Evolutionary conservation across 2,888 invertebrate genomes (phyloP).

Genomic region (Phymatocera aterrima): DNA sequence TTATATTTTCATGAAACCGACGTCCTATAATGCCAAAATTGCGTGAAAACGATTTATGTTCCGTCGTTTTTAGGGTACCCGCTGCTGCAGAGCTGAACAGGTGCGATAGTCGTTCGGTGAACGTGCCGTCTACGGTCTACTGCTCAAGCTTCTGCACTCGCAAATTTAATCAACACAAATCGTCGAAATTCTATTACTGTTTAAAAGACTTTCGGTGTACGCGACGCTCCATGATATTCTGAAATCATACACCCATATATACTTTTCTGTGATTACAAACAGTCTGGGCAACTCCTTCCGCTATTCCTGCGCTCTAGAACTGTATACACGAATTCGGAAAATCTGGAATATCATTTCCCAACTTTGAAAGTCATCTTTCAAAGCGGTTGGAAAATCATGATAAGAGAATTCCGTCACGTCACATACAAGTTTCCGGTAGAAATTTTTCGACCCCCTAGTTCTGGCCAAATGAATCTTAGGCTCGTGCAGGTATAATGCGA

Average conservation of each 20-base stretch:
- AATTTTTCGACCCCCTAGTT: not conserved
- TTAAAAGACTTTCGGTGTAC: too few species aligned
- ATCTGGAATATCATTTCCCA: too few species aligned
- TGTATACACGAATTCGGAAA: not conserved
- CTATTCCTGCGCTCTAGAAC: not conserved
- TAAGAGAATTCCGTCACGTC: not conserved
- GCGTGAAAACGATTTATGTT: constrained; percentile 1
- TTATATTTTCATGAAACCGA: not conserved
- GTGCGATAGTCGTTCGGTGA: not conserved
- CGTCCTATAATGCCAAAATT: not conserved
- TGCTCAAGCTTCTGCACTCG: too few species aligned
- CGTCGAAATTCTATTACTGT: not conserved
- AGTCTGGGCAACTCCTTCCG: not conserved
- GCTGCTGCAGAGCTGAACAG: too few species aligned
- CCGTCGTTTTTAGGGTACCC: not conserved
- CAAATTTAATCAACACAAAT: not conserved
- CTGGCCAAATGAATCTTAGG: not conserved
- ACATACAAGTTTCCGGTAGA: not conserved
- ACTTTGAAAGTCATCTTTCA: not conserved
- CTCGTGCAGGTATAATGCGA: not conserved
- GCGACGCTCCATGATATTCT: too few species aligned
- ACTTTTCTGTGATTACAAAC: too few species aligned
- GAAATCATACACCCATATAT: too few species aligned
- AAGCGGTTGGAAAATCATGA: not conserved
- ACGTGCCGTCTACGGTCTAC: not conserved